These are phyloP conservation scores for Aplochiton taeniatus DNA, from an alignment of 2,797 vertebrate genomes.

Conservation along the genomic window DNA sequence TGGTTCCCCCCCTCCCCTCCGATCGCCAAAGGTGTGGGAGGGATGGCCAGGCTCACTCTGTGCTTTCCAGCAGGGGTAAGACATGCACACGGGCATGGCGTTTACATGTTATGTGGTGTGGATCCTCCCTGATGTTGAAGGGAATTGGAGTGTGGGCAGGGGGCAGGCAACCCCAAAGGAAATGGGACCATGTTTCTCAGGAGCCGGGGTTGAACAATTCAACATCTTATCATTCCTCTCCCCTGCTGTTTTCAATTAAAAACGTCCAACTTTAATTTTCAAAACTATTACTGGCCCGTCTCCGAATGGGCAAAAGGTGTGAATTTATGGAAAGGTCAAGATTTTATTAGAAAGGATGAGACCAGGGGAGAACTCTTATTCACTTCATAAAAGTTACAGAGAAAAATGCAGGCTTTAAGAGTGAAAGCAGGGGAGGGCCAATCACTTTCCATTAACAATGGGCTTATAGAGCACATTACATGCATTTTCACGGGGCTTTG, in stretches of 20 bases:
- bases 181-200: slow-evolving; percentile 44
- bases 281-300: slow-evolving; percentile 10
- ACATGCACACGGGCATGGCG: slow-evolving; percentile 24
- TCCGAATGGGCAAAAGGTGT: slow-evolving; percentile 53
- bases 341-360: slow-evolving; percentile 62
- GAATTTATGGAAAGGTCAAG: slow-evolving; percentile 73
- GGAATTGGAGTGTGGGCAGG: too few species aligned
- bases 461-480: slow-evolving; percentile 60
- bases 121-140: background rate
- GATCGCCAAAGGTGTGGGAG: slow-evolving; percentile 55
- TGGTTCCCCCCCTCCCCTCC: slow-evolving; percentile 33
- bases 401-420: slow-evolving; percentile 40
- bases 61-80: slow-evolving; percentile 35
- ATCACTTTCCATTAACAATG: slow-evolving; percentile 65
- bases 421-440: slow-evolving; percentile 46
- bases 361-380: slow-evolving; percentile 36
- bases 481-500: slow-evolving; percentile 57
- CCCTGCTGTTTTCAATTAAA: slow-evolving; percentile 60
- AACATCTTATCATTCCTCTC: slow-evolving; percentile 59
- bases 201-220: slow-evolving; percentile 56
- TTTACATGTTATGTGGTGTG: background rate
- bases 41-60: slow-evolving; percentile 25
- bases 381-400: slow-evolving; percentile 60
- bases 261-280: slow-evolving; percentile 51
- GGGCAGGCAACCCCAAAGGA: slow-evolving; percentile 7